Evolutionary conservation across 2,113 vertebrate genomes (phyloP).

Genomic region (Mesitornis unicolor): DNA sequence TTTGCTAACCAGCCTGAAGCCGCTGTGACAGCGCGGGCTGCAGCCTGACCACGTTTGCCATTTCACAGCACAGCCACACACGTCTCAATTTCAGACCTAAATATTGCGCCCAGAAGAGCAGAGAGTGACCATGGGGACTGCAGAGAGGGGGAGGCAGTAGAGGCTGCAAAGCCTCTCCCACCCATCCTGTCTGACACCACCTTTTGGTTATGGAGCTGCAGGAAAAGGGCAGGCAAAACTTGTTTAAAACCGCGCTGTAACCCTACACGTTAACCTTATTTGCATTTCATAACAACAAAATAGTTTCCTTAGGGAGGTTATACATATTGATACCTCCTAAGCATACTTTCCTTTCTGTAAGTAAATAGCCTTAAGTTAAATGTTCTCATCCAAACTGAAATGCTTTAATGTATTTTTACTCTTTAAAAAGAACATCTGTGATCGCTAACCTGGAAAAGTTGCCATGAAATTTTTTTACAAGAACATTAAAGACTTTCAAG

Average conservation of each 20-base stretch:
- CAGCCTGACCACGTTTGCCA: rapidly evolving
- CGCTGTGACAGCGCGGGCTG: background rate
- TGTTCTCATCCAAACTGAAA: background rate
- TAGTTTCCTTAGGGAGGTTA: background rate
- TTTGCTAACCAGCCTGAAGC: background rate
- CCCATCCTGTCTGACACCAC: background rate
- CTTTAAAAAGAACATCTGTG: background rate
- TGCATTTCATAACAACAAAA: background rate
- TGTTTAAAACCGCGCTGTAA: background rate
- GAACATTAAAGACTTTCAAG: background rate
- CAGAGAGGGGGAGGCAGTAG: too few relatives aligned
- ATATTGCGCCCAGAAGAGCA: rapidly evolving
- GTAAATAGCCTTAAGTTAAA: conserved; percentile 16
- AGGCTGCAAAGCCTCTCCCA: too few relatives aligned
- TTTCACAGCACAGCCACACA: background rate
- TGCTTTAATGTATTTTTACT: background rate
- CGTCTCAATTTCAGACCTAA: background rate
- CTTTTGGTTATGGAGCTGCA: background rate
- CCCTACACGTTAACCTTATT: background rate
- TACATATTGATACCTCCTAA: conserved; percentile 26
- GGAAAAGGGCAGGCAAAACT: background rate
- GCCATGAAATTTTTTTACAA: background rate
- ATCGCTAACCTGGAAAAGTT: background rate
- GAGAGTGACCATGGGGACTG: background rate
- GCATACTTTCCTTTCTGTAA: background rate